Base-by-base conservation (phyloP, 2,797 vertebrate species). In the Clarias pachynema region DNA sequence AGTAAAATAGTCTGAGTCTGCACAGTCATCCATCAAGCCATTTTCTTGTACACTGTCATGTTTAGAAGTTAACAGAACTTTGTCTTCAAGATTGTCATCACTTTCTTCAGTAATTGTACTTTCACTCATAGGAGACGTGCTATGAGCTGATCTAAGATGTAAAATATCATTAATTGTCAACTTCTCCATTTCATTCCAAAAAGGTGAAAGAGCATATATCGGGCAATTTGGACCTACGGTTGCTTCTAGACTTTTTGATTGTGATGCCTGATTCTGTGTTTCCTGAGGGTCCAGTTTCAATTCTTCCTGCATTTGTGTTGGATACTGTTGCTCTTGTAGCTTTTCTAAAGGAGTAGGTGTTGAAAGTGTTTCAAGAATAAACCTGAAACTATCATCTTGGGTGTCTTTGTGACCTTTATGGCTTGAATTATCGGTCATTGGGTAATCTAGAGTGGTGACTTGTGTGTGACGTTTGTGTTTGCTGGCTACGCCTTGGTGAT, bases 121-220 rank as follows among this genome's bases (percentile, higher is more conserved):
- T 53, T 85, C 87, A 15, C 29, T 83, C 16, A 73, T 7, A 20
- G 53, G 72, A 82, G 91, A 85, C 0, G 56, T 80, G 73, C 85
- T 87, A 84, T 84, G 79, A 2, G 81, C 59, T 88, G 85, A 85
- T 89, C 91, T 92, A 2, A 96, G 91, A 82, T 94, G 93, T 82
- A 96, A 91, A 86, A 96, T 95, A 81, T 96, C 94, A 80, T 95
- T 95, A 84, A 96, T 96, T 0, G 96, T 96, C 74, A 95, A 70
- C 89, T 95, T 96, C 91, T 96, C 95, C 94, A 96, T 95, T 89
- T 96, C 94, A 53, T 96, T 91, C 96, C 96, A 96, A 85, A 96
- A 96, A 20, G 92, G 90, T 37, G 95, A 96, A 82, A 96, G 94
- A 26, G 94, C 94, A 16, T 91, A 95, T 68, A 95, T 91, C 0